Conservation (phyloP, 1,140 invertebrate genomes). For the Pseudomyrmex dendroicus region DNA sequence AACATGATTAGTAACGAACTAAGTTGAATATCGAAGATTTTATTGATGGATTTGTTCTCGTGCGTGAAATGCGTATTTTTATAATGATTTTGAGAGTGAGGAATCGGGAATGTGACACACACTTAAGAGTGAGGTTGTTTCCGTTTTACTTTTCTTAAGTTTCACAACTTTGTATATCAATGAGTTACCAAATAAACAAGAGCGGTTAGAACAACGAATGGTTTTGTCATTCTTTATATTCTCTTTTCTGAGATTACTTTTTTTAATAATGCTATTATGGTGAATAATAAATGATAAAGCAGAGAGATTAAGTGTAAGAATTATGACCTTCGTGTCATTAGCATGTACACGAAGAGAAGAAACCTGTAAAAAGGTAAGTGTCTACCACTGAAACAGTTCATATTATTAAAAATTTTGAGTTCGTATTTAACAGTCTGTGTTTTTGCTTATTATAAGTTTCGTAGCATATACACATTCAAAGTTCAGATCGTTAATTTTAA, state of each 20-base stretch:
- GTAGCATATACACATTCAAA: background rate
- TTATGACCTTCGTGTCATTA: too few species aligned
- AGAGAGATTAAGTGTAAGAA: too few species aligned
- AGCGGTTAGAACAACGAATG: slow-evolving; percentile 75
- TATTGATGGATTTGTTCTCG: slow-evolving; percentile 61
- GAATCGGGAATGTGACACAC: slow-evolving; percentile 43
- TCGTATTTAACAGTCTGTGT: background rate
- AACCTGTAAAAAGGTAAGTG: too few species aligned
- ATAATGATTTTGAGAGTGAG: slow-evolving; percentile 80
- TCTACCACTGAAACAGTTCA: too few species aligned
- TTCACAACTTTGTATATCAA: slow-evolving; percentile 78
- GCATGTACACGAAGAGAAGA: too few species aligned
- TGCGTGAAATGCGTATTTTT: slow-evolving; percentile 83
- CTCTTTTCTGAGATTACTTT: background rate
- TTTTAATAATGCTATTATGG: background rate
- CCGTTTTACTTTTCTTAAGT: slow-evolving; percentile 76
- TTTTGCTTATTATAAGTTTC: background rate
- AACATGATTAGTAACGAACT: slow-evolving; percentile 56
- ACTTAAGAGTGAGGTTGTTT: slow-evolving; percentile 54
- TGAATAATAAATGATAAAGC: background rate
- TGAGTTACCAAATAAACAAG: slow-evolving; percentile 83
- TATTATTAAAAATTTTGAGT: background rate
- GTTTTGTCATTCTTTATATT: slow-evolving; percentile 6
- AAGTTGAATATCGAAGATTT: slow-evolving; percentile 68
- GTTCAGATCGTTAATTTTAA: slow-evolving; percentile 24